phyloP scores from a whole-genome alignment of 1,140 invertebrate genomes.

The Apis mellifera region DNA sequence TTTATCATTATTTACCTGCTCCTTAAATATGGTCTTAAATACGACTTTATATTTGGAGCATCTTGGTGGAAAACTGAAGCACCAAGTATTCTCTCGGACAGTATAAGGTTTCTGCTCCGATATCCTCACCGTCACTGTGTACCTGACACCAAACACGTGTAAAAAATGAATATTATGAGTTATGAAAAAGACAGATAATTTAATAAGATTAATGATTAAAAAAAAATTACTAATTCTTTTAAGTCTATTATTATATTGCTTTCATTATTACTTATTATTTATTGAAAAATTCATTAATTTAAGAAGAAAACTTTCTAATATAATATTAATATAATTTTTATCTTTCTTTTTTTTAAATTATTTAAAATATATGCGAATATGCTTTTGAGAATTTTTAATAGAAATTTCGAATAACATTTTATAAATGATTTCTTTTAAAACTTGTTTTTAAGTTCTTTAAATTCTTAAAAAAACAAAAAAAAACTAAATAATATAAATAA shows the following conservation, averaged over 20 bases:
- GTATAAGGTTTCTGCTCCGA: constrained; percentile 91
- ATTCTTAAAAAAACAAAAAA: too few relatives aligned
- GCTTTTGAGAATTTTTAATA: neutral
- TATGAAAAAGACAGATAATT: neutral
- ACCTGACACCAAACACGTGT: constrained; percentile 80
- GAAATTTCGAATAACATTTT: neutral
- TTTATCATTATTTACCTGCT: constrained; percentile 77
- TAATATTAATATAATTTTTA: neutral
- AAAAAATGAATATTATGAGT: neutral
- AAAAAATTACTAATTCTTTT: neutral
- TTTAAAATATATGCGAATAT: neutral
- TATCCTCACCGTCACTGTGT: constrained; percentile 86
- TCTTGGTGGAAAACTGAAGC: constrained; percentile 90
- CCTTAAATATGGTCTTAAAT: constrained; percentile 87
- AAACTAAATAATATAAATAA: neutral
- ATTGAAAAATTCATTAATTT: neutral
- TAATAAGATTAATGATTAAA: neutral
- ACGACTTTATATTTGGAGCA: constrained; percentile 93
- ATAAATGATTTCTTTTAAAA: too few relatives aligned
- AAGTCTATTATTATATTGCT: neutral
- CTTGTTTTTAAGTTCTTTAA: too few relatives aligned
- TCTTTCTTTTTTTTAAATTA: neutral
- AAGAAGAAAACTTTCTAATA: neutral
- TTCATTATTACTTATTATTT: too few relatives aligned
- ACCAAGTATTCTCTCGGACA: constrained; percentile 90